Base-by-base conservation (phyloP, 2,888 invertebrate genomes). In the Nymphalis polychloros region DNA sequence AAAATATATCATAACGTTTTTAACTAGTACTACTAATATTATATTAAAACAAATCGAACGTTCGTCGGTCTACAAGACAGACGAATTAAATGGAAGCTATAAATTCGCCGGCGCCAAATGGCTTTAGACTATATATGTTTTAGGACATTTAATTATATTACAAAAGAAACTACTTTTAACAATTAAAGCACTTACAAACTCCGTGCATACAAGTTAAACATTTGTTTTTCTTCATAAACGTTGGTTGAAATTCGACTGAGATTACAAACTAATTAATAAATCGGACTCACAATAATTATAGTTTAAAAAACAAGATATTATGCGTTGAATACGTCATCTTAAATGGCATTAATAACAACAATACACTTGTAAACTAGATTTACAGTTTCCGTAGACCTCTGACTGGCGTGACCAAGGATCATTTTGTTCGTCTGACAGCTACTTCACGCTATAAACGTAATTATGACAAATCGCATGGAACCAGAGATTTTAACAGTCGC, bases 21-120 rank as follows among this genome's bases (percentile, higher is more conserved):
- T 49, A 27, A 17, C n/a, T 27, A 57, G 41, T 13, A 13, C 0
- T 41, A 13, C 0, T 41, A 13, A 41, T 13, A n/a, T n/a, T n/a
- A n/a, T 41, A 1, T 8, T 8, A 49, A 49, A n/a, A 49, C 16
- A 19, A 49, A 31, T 19, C 17, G 5, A 49, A n/a, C 49, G 17
- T 61, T 47, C 16, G 10, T 52, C 64, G 70, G 72, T 76, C 72
- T 74, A 70, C 62, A 65, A 48, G 47, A 8, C 20, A 62, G 67
- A 61, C 53, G 74, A 81, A 80, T 79, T 72, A 69, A 77, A 76
- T 77, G 75, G 73, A 75, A 72, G 77, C 78, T 77, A 76, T 79
- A 80, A 82, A 80, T 80, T 70, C 69, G 70, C 67, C 69, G 76
- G 78, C 77, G 78, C 76, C 76, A 72, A 73, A 72, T 74, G 72